phyloP scores from a whole-genome alignment of 2,797 vertebrate species.

The Heliangelus exortis region DNA sequence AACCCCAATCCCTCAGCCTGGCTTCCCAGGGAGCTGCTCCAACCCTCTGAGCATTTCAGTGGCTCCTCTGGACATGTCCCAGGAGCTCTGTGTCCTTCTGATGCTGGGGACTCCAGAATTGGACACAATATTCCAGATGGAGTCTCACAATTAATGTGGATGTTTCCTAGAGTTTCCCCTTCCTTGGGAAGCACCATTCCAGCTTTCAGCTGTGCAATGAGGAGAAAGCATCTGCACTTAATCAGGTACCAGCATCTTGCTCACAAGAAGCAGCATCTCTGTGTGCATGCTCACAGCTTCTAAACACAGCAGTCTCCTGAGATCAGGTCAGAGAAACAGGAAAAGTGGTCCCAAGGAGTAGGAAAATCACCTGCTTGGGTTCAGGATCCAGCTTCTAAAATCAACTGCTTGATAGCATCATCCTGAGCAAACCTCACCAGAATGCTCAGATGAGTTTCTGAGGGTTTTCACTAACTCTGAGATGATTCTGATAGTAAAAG shows the following conservation, averaged over 20 bases:
- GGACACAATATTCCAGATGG: too few species aligned
- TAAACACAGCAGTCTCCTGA: neutral
- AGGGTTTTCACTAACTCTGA: neutral
- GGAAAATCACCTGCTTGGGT: neutral
- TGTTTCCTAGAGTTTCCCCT: neutral
- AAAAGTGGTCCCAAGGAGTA: neutral
- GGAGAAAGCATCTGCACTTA: neutral
- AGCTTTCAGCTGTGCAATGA: neutral
- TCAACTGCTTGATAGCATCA: neutral
- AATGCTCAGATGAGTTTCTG: neutral
- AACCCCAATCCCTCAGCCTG: too few species aligned
- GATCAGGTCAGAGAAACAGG: neutral
- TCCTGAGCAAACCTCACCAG: neutral
- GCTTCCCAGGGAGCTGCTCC: too few species aligned
- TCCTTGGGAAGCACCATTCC: neutral
- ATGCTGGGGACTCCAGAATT: too few species aligned
- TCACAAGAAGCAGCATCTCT: neutral
- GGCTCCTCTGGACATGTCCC: too few species aligned
- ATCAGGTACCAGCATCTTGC: neutral
- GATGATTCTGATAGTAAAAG: neutral
- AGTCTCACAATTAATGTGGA: neutral
- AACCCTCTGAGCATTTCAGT: too few species aligned
- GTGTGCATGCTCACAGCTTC: accelerated
- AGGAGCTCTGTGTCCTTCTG: too few species aligned
- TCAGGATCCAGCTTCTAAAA: neutral